A percentile compares a stretch with the other conserved stretches of the same genome.
phyloP scores from a whole-genome alignment of 2,797 vertebrate species.

The Danionella dracula region DNA sequence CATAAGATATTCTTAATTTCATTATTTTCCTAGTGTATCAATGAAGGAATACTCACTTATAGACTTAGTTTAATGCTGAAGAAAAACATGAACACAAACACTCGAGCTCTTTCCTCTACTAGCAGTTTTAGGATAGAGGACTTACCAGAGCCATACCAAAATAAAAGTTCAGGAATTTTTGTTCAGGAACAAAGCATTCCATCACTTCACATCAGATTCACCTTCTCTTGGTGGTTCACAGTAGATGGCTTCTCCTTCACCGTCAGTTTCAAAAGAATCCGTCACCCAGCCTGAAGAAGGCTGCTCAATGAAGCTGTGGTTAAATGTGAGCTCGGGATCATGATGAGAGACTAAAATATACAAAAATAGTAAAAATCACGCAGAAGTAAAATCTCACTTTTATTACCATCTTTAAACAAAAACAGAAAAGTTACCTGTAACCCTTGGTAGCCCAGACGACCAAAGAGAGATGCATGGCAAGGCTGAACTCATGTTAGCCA shows the following conservation, averaged over 20 bases:
- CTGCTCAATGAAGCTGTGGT: conserved; percentile 95
- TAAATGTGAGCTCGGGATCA: conserved; percentile 89
- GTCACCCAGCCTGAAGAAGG: conserved; percentile 87
- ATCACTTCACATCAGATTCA: too few relatives aligned
- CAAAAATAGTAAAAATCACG: not conserved
- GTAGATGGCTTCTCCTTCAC: conserved; percentile 78
- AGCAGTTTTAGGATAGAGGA: too few relatives aligned
- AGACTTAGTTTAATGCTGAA: too few relatives aligned
- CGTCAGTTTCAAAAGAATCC: conserved; percentile 83
- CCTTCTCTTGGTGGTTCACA: conserved; percentile 86
- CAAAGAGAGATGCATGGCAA: conserved; percentile 80
- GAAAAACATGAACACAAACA: too few relatives aligned
- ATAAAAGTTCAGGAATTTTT: too few relatives aligned
- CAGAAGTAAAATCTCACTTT: not conserved
- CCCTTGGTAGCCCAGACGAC: conserved; percentile 83
- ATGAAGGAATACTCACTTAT: too few relatives aligned
- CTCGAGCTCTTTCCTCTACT: too few relatives aligned
- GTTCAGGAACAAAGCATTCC: too few relatives aligned
- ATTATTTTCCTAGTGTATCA: too few relatives aligned
- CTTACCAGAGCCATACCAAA: too few relatives aligned
- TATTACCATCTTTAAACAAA: not conserved
- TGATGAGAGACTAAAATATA: conserved; percentile 83
- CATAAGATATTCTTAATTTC: too few relatives aligned
- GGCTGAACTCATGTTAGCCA: conserved; percentile 78
- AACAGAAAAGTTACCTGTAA: conserved; percentile 76